Conservation (phyloP, 2,888 invertebrate genomes). For the Tortrix viridana region DNA sequence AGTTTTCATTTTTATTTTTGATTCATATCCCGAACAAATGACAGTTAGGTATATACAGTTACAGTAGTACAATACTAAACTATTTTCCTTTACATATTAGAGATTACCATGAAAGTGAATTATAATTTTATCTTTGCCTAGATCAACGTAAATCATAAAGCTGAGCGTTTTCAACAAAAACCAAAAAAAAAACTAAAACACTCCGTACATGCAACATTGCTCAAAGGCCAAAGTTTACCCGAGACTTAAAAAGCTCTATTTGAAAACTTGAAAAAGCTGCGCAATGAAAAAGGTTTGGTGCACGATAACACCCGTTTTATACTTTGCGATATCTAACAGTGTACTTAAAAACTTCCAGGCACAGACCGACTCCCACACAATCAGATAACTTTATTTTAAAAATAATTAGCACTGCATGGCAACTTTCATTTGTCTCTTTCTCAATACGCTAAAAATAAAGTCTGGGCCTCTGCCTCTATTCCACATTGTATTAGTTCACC, state of each 20-base stretch:
- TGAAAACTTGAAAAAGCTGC: constrained; percentile 25
- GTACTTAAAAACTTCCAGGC: constrained; percentile 5
- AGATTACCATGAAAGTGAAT: constrained; percentile 1
- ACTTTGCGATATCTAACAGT: constrained; percentile 26
- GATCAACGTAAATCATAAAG: constrained; percentile 8
- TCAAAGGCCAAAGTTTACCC: constrained; percentile 25
- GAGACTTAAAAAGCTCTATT: constrained; percentile 22
- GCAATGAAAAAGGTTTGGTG: constrained; percentile 26
- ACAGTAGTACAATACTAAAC: too few species aligned
- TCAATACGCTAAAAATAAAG: too few species aligned
- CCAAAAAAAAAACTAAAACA: background rate
- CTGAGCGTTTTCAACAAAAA: constrained; percentile 9
- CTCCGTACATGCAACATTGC: constrained; percentile 12
- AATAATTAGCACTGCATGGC: too few species aligned
- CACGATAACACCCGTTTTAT: constrained; percentile 29
- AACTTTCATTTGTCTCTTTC: too few species aligned
- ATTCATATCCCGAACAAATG: too few species aligned
- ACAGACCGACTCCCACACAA: constrained; percentile 8
- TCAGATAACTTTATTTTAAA: background rate
- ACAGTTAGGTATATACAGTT: too few species aligned
- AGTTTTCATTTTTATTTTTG: too few species aligned
- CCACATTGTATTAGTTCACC: too few species aligned
- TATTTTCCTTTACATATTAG: too few species aligned
- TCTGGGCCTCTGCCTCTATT: too few species aligned
- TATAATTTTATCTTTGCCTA: background rate